Conservation (phyloP, 2,888 invertebrate genomes). For the Idaea aversata region DNA sequence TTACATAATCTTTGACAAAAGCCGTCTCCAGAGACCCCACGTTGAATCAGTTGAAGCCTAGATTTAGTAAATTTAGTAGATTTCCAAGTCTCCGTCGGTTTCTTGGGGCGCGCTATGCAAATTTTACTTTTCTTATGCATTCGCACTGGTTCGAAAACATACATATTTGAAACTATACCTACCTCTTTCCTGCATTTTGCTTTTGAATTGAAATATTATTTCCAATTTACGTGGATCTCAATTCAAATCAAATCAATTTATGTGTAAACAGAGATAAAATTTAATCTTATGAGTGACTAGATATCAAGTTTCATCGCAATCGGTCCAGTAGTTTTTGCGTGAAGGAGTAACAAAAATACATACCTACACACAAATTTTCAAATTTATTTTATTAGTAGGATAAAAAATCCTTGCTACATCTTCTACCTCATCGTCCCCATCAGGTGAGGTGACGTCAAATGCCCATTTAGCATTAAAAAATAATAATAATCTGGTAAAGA, state of each 20-base stretch:
- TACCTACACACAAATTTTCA: too few relatives aligned
- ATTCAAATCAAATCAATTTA: not conserved
- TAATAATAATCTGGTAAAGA: too few relatives aligned
- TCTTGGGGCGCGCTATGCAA: conserved; percentile 71
- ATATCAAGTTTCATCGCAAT: not conserved
- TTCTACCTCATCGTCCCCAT: too few relatives aligned
- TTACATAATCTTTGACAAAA: conserved; percentile 48
- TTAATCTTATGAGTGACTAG: too few relatives aligned
- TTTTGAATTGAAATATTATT: not conserved
- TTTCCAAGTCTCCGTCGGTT: conserved; percentile 68
- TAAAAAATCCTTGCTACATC: too few relatives aligned
- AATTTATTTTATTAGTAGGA: too few relatives aligned
- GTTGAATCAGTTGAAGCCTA: conserved; percentile 70
- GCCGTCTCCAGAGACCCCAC: conserved; percentile 52
- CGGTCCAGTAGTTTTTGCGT: not conserved
- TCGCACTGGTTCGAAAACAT: conserved; percentile 41
- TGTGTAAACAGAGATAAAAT: not conserved
- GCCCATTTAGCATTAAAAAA: too few relatives aligned
- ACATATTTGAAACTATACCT: conserved; percentile 10
- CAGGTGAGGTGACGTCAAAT: too few relatives aligned
- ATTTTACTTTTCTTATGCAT: conserved; percentile 42
- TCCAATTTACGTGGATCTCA: not conserved
- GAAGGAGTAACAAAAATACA: too few relatives aligned
- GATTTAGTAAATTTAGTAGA: conserved; percentile 76
- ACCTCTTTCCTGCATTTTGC: not conserved